These are phyloP conservation scores for Tolmerus cingulatus DNA, from an alignment of 2,888 invertebrate genomes.

Conservation along the genomic window DNA sequence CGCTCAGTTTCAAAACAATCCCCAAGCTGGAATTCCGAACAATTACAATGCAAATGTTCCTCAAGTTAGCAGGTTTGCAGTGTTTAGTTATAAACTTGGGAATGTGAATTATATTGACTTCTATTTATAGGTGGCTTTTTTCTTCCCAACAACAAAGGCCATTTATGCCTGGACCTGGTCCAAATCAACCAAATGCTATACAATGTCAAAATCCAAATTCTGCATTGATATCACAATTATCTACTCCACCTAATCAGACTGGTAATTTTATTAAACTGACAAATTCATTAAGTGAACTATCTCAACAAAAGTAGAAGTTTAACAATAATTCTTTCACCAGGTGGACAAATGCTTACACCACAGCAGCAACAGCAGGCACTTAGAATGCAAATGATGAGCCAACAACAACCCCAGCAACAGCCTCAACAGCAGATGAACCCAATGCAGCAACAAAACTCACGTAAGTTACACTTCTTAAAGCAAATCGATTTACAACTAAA, in stretches of 20 bases:
- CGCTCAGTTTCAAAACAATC: slow-evolving; percentile 59
- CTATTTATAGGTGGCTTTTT: slow-evolving; percentile 16
- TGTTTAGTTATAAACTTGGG: neutral
- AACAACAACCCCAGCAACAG: slow-evolving; percentile 63
- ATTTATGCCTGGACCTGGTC: slow-evolving; percentile 45
- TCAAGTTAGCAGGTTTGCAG: slow-evolving; percentile 53
- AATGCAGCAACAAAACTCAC: slow-evolving; percentile 58
- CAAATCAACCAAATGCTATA: slow-evolving; percentile 44
- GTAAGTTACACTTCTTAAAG: slow-evolving; percentile 50
- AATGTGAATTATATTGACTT: neutral
- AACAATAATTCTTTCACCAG: neutral
- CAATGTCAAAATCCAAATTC: slow-evolving; percentile 62
- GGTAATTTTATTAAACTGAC: slow-evolving; percentile 36
- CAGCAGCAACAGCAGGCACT: slow-evolving; percentile 57
- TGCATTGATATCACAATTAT: slow-evolving; percentile 71
- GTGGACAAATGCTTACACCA: slow-evolving; percentile 51
- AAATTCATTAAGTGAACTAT: neutral
- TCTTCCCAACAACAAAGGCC: slow-evolving; percentile 49
- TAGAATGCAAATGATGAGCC: slow-evolving; percentile 60
- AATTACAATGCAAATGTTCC: slow-evolving; percentile 57
- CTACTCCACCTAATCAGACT: slow-evolving; percentile 66
- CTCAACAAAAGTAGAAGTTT: neutral
- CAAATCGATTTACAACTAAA: neutral
- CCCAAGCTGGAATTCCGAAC: slow-evolving; percentile 57
- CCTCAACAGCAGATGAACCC: slow-evolving; percentile 57